These are phyloP conservation scores for Cinclus mexicanus DNA, from an alignment of 2,113 vertebrate genomes.

Conservation along the genomic window DNA sequence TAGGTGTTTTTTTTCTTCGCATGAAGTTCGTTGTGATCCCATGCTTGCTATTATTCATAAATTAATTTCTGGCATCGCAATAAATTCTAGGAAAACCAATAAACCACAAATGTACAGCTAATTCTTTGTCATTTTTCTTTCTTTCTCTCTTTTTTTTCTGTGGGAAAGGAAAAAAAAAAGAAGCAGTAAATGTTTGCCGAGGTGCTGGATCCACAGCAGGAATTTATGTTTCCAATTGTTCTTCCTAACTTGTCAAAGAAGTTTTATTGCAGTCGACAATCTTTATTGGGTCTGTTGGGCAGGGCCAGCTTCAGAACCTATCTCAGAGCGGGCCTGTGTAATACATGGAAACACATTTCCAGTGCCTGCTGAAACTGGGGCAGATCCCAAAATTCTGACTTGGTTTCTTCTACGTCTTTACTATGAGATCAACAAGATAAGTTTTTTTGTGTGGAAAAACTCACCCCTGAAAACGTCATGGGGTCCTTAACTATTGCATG, in stretches of 20 bases:
- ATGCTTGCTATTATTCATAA: conserved; percentile 77
- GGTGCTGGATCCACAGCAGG: conserved; percentile 52
- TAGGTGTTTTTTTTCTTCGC: conserved; percentile 72
- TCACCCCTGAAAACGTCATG: neutral
- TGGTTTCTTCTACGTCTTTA: neutral
- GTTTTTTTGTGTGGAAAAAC: neutral
- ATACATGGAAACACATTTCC: conserved; percentile 20
- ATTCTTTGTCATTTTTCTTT: conserved; percentile 62
- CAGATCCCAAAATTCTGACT: neutral
- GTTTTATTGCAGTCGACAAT: conserved; percentile 58
- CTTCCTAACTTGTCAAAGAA: conserved; percentile 53
- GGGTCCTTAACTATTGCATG: neutral
- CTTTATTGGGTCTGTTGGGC: conserved; percentile 55
- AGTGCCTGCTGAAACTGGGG: neutral
- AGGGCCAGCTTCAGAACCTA: conserved; percentile 24
- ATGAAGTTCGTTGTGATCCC: conserved; percentile 72
- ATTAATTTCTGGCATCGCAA: conserved; percentile 79
- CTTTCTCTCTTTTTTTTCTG: neutral
- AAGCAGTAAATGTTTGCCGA: conserved; percentile 39
- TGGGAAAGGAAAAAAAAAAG: conserved; percentile 62
- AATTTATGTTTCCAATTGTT: conserved; percentile 67
- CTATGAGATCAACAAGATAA: neutral
- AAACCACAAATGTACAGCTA: conserved; percentile 72
- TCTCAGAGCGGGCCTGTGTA: neutral
- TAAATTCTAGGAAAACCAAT: conserved; percentile 79